Percentiles rank a stretch among this genome's conserved stretches.
Conservation (phyloP, 2,797 vertebrate genomes). For the Pelodytes ibericus region DNA sequence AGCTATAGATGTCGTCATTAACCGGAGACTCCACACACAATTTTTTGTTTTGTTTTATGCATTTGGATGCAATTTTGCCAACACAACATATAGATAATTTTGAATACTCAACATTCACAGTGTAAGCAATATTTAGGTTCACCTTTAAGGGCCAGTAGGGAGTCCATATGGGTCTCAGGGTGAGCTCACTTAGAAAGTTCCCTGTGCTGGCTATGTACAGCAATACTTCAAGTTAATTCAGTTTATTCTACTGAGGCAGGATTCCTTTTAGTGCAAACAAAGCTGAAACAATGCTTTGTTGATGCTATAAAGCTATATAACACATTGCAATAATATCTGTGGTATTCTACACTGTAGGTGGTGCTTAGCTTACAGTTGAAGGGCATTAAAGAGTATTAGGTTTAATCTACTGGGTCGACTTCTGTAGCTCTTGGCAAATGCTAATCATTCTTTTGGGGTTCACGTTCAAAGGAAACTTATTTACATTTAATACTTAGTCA, state of each 20-base stretch:
- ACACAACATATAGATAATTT: too few species aligned
- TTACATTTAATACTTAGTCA: neutral
- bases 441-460: neutral
- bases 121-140: too few species aligned
- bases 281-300: neutral
- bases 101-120: too few species aligned
- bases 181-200: too few species aligned
- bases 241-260: neutral
- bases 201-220: too few species aligned
- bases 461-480: neutral
- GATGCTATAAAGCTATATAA: neutral
- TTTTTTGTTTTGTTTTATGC: too few species aligned
- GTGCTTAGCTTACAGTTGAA: neutral
- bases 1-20: too few species aligned
- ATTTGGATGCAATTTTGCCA: too few species aligned
- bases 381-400: slow-evolving; percentile 1
- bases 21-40: too few species aligned
- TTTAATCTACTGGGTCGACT: neutral
- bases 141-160: too few species aligned
- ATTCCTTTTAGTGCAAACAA: neutral
- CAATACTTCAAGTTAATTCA: neutral
- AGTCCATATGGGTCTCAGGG: too few species aligned
- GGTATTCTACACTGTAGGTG: slow-evolving; percentile 2
- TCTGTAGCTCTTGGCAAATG: neutral
- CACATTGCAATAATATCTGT: neutral